Evolutionary conservation across 1,140 invertebrate species (phyloP), one percentile per base, ranked within the genome.

Genomic region (Bombus polaris): DNA sequence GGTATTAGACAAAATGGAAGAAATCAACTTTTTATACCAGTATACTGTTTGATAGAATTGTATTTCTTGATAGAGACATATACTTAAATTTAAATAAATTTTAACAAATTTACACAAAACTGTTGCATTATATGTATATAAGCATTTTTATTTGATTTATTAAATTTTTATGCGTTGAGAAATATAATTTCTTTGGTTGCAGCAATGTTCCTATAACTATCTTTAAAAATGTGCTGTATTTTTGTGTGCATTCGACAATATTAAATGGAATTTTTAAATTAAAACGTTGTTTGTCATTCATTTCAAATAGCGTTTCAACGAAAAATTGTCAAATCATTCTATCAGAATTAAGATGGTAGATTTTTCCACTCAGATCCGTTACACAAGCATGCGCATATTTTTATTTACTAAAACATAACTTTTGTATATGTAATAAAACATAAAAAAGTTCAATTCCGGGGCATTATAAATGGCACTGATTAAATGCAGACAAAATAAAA

Each of bases 101-200:
- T 77, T 62, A 77, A 77, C 37, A 77, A 39, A 77, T 25, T n/a
- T 37, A 77, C 75, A 77, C 53, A 77, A 62, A 77, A 62, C 32
- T 42, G 3, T 77, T 77, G 8, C 42, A 62, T 47, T 39, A 22
- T 70, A 35, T 78, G 62, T 66, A 44, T 53, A 80, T 47, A 68
- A 80, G 39, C 32, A 70, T 47, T 70, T 80, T 35, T 42, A 70
- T 80, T 80, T 70, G 37, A 22, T 47, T 70, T 37, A 70, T 35
- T 80, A 44, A 78, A 78, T 66, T 44, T 78, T 15, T 62, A 80
- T 53, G 42, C 42, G 37, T 47, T 47, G 65, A 70, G 65, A 70
- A 80, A 70, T n/a, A 79, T 80, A 68, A 68, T 70, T 70, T 80
- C 77, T 80, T 80, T 80, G 77, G 77, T 80, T 80, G 32, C 35